phyloP scores from a whole-genome alignment of 2,797 vertebrate genomes.

The Apogon talboti region DNA sequence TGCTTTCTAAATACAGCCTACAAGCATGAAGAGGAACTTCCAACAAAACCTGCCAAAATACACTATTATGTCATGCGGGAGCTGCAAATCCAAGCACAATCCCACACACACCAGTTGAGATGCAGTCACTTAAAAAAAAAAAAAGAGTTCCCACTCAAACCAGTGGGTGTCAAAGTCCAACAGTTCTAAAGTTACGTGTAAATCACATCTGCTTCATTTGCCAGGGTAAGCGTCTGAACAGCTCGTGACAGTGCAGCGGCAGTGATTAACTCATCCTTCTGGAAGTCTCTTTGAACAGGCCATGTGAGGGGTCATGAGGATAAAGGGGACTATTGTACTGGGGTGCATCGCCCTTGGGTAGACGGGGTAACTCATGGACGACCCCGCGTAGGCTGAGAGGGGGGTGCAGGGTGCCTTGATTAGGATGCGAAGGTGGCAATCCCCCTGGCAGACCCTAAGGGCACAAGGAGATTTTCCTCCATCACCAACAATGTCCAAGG shows the following conservation, averaged over 20 bases:
- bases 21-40: constrained; percentile 42
- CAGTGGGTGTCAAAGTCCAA: constrained; percentile 54
- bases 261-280: constrained; percentile 51
- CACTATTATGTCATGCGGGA: constrained; percentile 55
- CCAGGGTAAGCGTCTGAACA: neutral
- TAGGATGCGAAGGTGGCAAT: constrained; percentile 36
- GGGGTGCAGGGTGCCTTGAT: neutral
- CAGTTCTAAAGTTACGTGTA: constrained; percentile 37
- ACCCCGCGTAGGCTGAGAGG: constrained; percentile 19
- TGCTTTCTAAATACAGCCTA: constrained; percentile 30
- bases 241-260: neutral
- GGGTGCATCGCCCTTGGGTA: constrained; percentile 37
- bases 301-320: constrained; percentile 38
- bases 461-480: constrained; percentile 33
- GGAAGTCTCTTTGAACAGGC: constrained; percentile 50
- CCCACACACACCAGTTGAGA: constrained; percentile 45
- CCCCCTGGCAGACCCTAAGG: constrained; percentile 28
- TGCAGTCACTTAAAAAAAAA: constrained; percentile 15
- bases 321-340: constrained; percentile 43
- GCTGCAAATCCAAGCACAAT: constrained; percentile 35
- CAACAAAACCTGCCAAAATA: constrained; percentile 42
- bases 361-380: constrained; percentile 19
- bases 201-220: constrained; percentile 61
- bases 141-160: constrained; percentile 60
- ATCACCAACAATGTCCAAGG: neutral